Conservation (phyloP, 2,113 vertebrate genomes). For the Istiophorus platypterus region DNA sequence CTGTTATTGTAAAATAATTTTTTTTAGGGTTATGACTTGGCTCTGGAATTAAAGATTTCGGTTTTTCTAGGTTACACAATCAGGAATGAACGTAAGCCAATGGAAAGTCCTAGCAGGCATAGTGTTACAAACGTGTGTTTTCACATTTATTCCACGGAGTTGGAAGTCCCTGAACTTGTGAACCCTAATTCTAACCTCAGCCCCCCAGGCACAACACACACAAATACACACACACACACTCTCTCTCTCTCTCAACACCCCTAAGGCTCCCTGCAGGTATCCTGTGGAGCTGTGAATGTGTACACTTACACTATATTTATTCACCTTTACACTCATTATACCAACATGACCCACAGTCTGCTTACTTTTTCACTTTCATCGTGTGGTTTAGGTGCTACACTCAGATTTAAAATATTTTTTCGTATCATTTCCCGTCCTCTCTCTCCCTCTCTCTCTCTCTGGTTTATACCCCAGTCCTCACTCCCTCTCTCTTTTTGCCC, state of each 20-base stretch:
- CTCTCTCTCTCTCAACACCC: constrained; percentile 23
- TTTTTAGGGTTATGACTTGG: constrained; percentile 31
- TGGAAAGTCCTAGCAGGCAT: constrained; percentile 28
- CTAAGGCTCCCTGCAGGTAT: constrained; percentile 46
- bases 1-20: constrained; percentile 5
- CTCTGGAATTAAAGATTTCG: constrained; percentile 27
- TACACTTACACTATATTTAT: constrained; percentile 45
- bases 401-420: constrained; percentile 41
- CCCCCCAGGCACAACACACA: constrained; percentile 37
- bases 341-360: constrained; percentile 43
- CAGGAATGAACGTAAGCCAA: background rate
- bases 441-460: background rate
- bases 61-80: background rate
- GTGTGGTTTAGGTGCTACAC: constrained; percentile 21
- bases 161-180: constrained; percentile 67
- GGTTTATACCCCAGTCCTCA: constrained; percentile 4
- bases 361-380: constrained; percentile 51
- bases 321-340: constrained; percentile 58
- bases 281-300: constrained; percentile 26
- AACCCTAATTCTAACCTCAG: constrained; percentile 61
- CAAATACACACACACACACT: constrained; percentile 36
- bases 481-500: constrained; percentile 18
- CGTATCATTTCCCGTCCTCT: constrained; percentile 21
- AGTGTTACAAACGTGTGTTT: background rate
- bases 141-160: constrained; percentile 39